These are phyloP conservation scores for Psilopogon haemacephalus DNA, from an alignment of 2,113 vertebrate species.

Conservation along the genomic window DNA sequence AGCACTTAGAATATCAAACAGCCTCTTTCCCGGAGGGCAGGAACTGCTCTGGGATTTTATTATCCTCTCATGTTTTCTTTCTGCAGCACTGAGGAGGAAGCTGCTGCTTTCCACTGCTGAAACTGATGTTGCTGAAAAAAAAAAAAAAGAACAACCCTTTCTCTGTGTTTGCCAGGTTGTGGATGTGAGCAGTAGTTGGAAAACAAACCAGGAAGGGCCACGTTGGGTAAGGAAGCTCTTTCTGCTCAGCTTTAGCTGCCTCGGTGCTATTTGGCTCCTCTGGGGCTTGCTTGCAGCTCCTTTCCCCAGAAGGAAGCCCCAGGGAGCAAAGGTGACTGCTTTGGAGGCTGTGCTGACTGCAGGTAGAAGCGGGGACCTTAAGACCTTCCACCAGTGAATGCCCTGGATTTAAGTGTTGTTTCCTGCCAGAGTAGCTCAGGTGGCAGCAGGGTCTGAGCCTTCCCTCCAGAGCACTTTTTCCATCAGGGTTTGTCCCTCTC, in stretches of 20 bases:
- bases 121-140: background rate
- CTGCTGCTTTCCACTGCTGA: background rate
- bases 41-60: background rate
- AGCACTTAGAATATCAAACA: background rate
- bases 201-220: background rate
- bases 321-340: background rate
- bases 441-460: conserved; percentile 42
- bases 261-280: accelerated
- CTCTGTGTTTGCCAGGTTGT: background rate
- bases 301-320: background rate
- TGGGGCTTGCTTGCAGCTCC: background rate
- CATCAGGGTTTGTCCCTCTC: background rate
- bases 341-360: too few relatives aligned
- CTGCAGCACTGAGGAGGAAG: background rate
- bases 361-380: conserved; percentile 54
- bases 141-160: background rate
- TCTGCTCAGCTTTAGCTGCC: background rate
- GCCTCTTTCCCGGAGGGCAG: background rate
- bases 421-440: conserved; percentile 44
- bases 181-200: background rate
- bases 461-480: conserved; percentile 39
- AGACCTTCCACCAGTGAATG: conserved; percentile 64
- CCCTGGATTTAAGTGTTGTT: conserved; percentile 53
- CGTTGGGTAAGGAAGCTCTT: background rate
- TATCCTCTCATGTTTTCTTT: background rate